Base-by-base conservation (phyloP, 1,140 invertebrate species). In the Listronotus oregonensis region DNA sequence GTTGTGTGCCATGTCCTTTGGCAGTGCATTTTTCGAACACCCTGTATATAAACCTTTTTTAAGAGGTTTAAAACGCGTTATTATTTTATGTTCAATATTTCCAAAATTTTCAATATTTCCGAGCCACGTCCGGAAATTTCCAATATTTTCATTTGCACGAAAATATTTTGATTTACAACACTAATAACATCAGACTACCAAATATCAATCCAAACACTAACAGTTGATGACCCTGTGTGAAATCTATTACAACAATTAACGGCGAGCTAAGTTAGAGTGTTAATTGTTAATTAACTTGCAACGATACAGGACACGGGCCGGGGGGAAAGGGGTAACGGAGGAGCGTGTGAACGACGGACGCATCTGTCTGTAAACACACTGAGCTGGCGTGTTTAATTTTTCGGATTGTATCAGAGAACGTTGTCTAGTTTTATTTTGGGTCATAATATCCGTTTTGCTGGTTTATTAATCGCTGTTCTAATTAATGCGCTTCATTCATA, bases 161-260 rank as follows among this genome's bases (percentile, higher is more conserved):
- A n/a, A n/a, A n/a, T n/a, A n/a, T n/a, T n/a, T n/a, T n/a, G n/a
- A n/a, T n/a, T n/a, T n/a, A n/a, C n/a, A n/a, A n/a, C n/a, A n/a
- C n/a, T n/a, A n/a, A n/a, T n/a, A 27, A 27, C 5, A 27, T 27
- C 2, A 5, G 21, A 27, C 21, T 5, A 27, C 21, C 1, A 27
- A 27, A 1, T 5, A 27, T 27, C 21, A 27, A 27, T 27, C 21
- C 21, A 27, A 27, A 27, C 21, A 27, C 2, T 27, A 14, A 42
- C 40, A 42, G 40, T 11, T 11, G 11, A 42, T 12, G 14, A 11
- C 40, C 11, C 11, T 46, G 43, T 46, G 43, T 46, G 43, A 46
- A 46, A 46, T 46, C 43, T 46, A 46, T 46, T 46, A 46, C 43
- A 18, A n/a, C 17, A 46, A 46, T 46, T 46, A 46, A 46, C 43